These are phyloP conservation scores for Turnix velox DNA, from an alignment of 2,113 vertebrate genomes.

Conservation along the genomic window DNA sequence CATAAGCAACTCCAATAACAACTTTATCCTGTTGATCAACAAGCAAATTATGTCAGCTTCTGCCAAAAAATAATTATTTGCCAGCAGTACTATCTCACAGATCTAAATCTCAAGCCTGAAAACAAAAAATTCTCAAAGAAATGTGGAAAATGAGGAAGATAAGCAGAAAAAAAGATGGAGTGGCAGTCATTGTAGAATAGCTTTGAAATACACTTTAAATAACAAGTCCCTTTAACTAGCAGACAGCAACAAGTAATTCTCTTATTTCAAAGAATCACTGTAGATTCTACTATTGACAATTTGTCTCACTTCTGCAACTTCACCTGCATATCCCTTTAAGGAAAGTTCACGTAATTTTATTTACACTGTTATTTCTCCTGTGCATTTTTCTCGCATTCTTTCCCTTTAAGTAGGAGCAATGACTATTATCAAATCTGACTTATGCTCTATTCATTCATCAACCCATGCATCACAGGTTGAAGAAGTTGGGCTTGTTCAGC, in stretches of 20 bases:
- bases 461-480: too few species aligned
- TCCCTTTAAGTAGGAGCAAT: neutral
- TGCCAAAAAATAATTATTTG: neutral
- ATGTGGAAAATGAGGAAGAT: neutral
- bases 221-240: neutral
- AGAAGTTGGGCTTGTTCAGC: too few species aligned
- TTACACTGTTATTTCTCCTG: neutral
- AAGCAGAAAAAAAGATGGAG: neutral
- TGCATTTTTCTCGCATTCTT: neutral
- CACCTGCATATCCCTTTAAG: neutral
- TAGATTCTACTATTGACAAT: neutral
- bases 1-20: conserved; percentile 88
- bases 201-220: neutral
- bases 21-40: conserved; percentile 81
- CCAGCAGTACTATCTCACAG: neutral
- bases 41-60: conserved; percentile 18
- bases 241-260: neutral
- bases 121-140: neutral
- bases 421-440: neutral
- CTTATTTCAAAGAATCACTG: neutral
- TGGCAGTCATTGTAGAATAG: neutral
- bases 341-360: neutral
- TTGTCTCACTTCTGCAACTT: neutral
- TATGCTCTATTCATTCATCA: neutral
- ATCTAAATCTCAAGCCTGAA: neutral